Conservation (phyloP, 2,888 invertebrate genomes). For the Ormia ochracea region DNA sequence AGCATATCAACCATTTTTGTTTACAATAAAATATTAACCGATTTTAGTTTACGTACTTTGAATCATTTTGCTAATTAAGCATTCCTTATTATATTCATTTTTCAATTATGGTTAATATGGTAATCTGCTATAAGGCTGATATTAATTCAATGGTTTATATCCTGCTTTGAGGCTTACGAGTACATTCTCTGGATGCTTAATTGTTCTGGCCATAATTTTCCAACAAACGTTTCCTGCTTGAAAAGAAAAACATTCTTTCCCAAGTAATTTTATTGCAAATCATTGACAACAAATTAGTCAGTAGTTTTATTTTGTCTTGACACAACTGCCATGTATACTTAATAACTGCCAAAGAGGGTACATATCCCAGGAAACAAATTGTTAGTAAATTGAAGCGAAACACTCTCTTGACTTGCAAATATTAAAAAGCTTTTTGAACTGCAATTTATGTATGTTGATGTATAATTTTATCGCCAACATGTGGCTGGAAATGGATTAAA, state of each 20-base stretch:
- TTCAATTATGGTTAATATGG: neutral
- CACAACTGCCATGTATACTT: slow-evolving; percentile 3
- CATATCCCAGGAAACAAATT: too few relatives aligned
- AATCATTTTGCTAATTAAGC: too few relatives aligned
- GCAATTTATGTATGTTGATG: too few relatives aligned
- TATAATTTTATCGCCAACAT: too few relatives aligned
- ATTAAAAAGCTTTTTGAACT: too few relatives aligned
- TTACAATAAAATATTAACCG: too few relatives aligned
- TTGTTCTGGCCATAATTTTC: slow-evolving; percentile 37
- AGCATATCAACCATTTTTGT: too few relatives aligned
- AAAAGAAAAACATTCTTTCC: slow-evolving; percentile 20
- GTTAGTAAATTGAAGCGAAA: too few relatives aligned
- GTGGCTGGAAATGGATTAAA: too few relatives aligned
- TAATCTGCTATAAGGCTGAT: slow-evolving; percentile 15
- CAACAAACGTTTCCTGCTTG: slow-evolving; percentile 53
- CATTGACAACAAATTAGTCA: slow-evolving; percentile 54
- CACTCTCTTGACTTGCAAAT: too few relatives aligned
- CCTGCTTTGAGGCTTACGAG: neutral
- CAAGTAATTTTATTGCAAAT: slow-evolving; percentile 43
- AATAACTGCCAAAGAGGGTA: neutral
- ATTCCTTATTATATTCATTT: neutral
- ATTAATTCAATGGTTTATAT: slow-evolving; percentile 13
- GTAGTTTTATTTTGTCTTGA: slow-evolving; percentile 30
- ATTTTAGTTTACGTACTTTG: too few relatives aligned
- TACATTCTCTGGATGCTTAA: slow-evolving; percentile 6